Evolutionary conservation across 1,140 invertebrate species (phyloP), one percentile per base, ranked within the genome.

Genomic region (Colletes gigas): DNA sequence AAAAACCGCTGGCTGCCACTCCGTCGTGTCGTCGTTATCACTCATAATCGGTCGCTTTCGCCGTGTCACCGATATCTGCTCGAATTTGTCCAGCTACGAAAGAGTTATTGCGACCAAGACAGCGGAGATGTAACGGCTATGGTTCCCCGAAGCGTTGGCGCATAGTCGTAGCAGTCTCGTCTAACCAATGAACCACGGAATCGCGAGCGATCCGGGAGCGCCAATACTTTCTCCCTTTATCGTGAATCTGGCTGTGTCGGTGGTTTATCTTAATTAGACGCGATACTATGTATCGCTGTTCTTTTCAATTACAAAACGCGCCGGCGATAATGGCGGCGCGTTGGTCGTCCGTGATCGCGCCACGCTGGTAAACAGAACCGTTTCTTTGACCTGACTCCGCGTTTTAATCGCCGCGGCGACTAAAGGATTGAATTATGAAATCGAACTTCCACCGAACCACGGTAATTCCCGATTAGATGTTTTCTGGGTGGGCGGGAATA

Each of bases 181-280:
- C 41, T 41, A 59, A 59, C 14, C 72, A 50, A 19, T 44, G 30
- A 62, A 81, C 71, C 77, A 67, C 60, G 50, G 78, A 78, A 82
- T 78, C 68, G 41, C 54, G 60, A 12, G 12, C 52, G 30, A 50
- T 39, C 14, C n/a, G 1, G 15, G 14, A 30, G 30, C 66, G 60
- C 57, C 68, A 30, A 30, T 52, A 63, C 70, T 85, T 85, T 84
- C 83, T 70, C 70, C 57, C 19, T 74, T 77, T 82, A 78, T 85
- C 83, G 41, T 9, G 54, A 6, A 68, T 76, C 54, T 14, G 9
- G 65, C 21, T 84, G 9, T 70, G 55, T 54, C 57, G 50, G 30
- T 59, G 59, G 44, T 84, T 68, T 57, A 85, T 82, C 74, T 86
- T 85, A 86, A 86, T 86, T 85, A 78, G 52, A 74, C 41, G 62